Conservation (phyloP, 2,888 invertebrate genomes). For the Pseudococcus longispinus region DNA sequence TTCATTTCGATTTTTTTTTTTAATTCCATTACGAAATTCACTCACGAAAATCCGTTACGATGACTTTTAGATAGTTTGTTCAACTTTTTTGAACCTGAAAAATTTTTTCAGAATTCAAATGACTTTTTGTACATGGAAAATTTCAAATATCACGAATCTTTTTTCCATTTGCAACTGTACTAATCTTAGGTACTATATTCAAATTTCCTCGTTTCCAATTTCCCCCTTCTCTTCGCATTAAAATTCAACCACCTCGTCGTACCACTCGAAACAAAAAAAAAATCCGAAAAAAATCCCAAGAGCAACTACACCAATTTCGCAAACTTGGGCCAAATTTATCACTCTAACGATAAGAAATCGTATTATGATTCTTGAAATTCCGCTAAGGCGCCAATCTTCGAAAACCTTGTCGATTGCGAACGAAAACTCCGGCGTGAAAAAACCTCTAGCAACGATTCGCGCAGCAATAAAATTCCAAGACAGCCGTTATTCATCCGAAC, state of each 20-base stretch:
- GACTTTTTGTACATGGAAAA: no score
- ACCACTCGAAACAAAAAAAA: not conserved
- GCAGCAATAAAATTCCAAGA: not conserved
- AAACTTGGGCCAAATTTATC: not conserved
- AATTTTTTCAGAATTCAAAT: no score
- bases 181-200: not conserved
- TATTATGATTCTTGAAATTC: not conserved
- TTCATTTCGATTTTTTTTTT: no score
- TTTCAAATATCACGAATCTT: not conserved
- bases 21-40: no score
- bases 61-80: no score
- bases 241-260: not conserved
- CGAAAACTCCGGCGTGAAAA: not conserved
- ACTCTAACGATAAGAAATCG: not conserved
- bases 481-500: not conserved
- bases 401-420: not conserved
- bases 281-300: no score
- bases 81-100: no score
- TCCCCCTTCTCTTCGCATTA: not conserved
- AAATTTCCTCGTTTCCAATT: not conserved
- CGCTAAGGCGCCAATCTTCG: not conserved
- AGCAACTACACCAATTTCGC: no score
- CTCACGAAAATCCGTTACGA: no score
- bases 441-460: not conserved
- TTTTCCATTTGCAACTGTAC: not conserved